Conservation (phyloP, 1,140 invertebrate species). For the Anadara kagoshimensis region DNA sequence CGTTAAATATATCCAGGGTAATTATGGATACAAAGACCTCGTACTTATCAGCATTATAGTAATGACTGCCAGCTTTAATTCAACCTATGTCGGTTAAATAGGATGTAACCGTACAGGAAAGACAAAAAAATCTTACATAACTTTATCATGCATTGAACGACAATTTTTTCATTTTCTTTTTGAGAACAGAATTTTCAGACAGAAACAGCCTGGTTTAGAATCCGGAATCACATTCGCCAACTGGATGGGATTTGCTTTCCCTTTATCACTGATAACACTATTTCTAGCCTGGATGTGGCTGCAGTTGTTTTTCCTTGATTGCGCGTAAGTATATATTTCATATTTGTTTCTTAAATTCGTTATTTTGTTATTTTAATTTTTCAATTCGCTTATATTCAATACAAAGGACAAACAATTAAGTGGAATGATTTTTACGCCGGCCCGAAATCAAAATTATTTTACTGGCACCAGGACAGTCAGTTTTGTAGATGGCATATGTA, state of each 20-base stretch:
- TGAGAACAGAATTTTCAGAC: background rate
- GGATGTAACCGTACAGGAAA: too few species aligned
- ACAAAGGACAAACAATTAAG: background rate
- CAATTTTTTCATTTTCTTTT: background rate
- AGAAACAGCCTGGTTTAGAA: background rate
- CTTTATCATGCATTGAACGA: too few species aligned
- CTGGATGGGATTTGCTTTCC: constrained; percentile 73
- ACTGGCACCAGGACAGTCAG: background rate
- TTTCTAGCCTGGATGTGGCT: constrained; percentile 69
- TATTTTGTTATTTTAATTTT: background rate
- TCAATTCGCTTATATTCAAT: too few species aligned
- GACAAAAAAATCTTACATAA: too few species aligned
- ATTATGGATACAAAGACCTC: too few species aligned
- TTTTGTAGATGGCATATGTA: background rate
- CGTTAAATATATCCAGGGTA: too few species aligned
- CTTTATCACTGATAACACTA: constrained; percentile 66
- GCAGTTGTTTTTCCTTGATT: constrained; percentile 60
- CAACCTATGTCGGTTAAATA: too few species aligned
- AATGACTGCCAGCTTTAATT: too few species aligned
- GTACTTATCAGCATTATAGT: too few species aligned
- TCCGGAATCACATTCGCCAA: constrained; percentile 67
- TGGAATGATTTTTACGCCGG: background rate
- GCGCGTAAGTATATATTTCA: constrained; percentile 39
- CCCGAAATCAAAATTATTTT: background rate
- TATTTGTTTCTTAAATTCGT: background rate